A percentile compares a stretch with the other conserved stretches of the same genome.
These are phyloP conservation scores for Scaptodrosophila latifasciaeformis DNA, from an alignment of 2,888 invertebrate genomes.

Conservation along the genomic window DNA sequence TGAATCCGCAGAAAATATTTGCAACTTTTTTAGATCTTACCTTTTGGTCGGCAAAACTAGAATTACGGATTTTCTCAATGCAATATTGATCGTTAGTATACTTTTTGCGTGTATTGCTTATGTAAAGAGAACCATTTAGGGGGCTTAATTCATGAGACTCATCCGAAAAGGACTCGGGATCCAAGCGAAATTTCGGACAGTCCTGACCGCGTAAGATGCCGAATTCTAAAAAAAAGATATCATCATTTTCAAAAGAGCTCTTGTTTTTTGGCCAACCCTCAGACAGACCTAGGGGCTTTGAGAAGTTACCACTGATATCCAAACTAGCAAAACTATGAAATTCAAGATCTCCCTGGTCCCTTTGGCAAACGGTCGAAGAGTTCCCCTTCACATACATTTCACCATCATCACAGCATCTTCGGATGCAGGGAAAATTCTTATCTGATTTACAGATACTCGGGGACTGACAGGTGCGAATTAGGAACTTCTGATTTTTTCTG, in stretches of 20 bases:
- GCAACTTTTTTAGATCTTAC: conserved; percentile 53
- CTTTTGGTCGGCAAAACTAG: conserved; percentile 48
- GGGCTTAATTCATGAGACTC: conserved; percentile 67
- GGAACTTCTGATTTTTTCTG: conserved; percentile 26
- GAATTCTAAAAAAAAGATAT: conserved; percentile 51
- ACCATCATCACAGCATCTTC: conserved; percentile 70
- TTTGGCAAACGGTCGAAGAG: conserved; percentile 56
- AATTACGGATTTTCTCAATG: conserved; percentile 62
- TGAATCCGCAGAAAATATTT: not conserved
- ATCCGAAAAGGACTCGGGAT: conserved; percentile 58
- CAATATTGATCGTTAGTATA: conserved; percentile 70
- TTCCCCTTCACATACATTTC: conserved; percentile 63
- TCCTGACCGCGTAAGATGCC: conserved; percentile 67
- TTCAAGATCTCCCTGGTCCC: conserved; percentile 47
- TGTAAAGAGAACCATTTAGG: conserved; percentile 64
- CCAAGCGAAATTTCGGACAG: conserved; percentile 68
- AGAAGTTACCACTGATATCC: conserved; percentile 59
- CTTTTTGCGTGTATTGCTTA: conserved; percentile 47
- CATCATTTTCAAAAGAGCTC: not conserved
- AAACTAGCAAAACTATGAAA: conserved; percentile 66
- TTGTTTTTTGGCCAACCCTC: not conserved
- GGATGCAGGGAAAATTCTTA: conserved; percentile 68
- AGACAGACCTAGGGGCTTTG: conserved; percentile 65
- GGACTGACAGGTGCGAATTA: conserved; percentile 63
- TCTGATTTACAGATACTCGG: too few species aligned